Evolutionary conservation across 2,888 invertebrate species (phyloP), one percentile per base, ranked within the genome.

Genomic region (Zele albiditarsus): DNA sequence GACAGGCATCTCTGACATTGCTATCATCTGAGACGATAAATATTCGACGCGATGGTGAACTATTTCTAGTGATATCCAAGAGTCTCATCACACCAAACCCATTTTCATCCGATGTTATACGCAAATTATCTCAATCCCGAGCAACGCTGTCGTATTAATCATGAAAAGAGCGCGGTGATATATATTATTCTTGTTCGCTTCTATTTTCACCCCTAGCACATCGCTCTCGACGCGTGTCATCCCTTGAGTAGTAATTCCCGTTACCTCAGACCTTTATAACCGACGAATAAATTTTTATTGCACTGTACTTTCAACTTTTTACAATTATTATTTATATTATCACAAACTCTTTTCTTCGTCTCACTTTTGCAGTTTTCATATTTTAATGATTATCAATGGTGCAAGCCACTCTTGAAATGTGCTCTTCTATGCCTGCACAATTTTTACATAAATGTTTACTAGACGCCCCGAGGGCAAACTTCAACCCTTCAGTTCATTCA

Each of bases 101-200:
- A 82, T 80, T 78, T 81, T 81, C 75, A 78, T 81, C 75, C 80
- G 69, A 78, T 80, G 82, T 82, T 46, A 53, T 84, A 83, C 82
- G 81, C 80, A 84, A 83, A 84, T 82, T 82, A 82, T 81, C 79
- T 79, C 79, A 79, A 82, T 83, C 79, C 78, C 73, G 71, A 70
- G 78, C 72, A 78, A 81, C 78, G 78, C 77, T 80, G 80, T 80
- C 79, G 78, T 82, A 84, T 84, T 84, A 85, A 85, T 85, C 85
- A 85, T 84, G 78, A 76, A 76, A 75, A 75, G 16, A 38, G 16
- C 4, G 46, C 4, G 4, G n/a, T 5, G n/a, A n/a, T 46, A 12
- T 46, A 46, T 46, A 46, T n/a, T n/a, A n/a, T n/a, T 46, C n/a
- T 46, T n/a, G 3, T 46, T 16, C 46, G n/a, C n/a, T n/a, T 46